Evolutionary conservation across 2,888 invertebrate species (phyloP), one percentile per base, ranked within the genome.

Genomic region (Copidosoma aretas): DNA sequence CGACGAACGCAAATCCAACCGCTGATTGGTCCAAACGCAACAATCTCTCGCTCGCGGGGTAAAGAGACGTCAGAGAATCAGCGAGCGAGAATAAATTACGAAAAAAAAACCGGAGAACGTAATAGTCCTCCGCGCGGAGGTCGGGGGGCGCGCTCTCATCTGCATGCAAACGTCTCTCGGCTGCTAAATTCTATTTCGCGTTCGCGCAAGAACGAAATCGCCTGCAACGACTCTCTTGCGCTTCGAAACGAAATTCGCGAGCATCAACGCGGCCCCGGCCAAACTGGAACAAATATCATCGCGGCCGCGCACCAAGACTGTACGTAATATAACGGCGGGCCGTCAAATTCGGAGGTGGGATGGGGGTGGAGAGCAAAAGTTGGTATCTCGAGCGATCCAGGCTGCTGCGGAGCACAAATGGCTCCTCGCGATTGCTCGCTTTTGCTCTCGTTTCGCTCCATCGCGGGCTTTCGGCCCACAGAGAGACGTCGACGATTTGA

Each of bases 311-410:
- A 62, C 62, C 61, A 57, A 51, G 51, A 59, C 58, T 64, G 53
- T 60, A 59, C 52, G 60, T 64, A 70, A 41, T 57, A 58, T 60
- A n/a, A 41, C 14, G 14, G 8, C 14, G 41, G 10, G 41, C 41
- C 41, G 61, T 67, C 64, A 67, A 70, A 70, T 70, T 66, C 63
- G 46, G 58, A 64, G 61, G 63, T n/a, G n/a, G n/a, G n/a, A n/a
- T n/a, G n/a, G n/a, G n/a, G n/a, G n/a, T 8, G 32, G 32, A 32
- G 32, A 32, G 32, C 32, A 32, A 61, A 71, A 61, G 64, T 71
- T 32, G 59, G 46, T 59, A 63, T 69, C 69, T 65, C 58, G 49
- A 60, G 41, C 63, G 60, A 68, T 68, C 63, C 59, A 60, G 61
- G 15, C 14, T 41, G 43, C 19, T 17, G 54, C n/a, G n/a, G n/a